Conservation (phyloP, 2,888 invertebrate species). For the Andrena praecox region DNA sequence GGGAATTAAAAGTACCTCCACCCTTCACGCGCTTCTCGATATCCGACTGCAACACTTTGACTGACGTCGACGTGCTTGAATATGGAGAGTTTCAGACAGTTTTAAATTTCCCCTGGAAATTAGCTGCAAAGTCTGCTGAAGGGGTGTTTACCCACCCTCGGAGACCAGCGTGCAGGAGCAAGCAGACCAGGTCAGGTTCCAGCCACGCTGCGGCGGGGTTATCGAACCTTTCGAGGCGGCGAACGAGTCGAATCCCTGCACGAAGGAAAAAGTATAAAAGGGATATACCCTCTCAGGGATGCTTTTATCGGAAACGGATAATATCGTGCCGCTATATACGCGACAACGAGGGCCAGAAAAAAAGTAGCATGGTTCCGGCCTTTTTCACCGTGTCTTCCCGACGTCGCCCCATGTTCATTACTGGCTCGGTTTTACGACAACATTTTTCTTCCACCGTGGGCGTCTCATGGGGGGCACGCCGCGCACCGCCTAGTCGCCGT, state of each 20-base stretch:
- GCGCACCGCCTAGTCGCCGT: constrained; percentile 31
- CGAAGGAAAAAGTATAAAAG: constrained; percentile 32
- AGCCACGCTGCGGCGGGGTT: constrained; percentile 24
- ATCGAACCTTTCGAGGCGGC: constrained; percentile 20
- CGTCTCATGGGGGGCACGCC: constrained; percentile 26
- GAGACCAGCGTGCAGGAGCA: not conserved
- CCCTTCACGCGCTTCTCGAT: not conserved
- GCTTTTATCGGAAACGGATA: constrained; percentile 74
- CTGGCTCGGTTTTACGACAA: constrained; percentile 61
- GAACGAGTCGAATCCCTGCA: constrained; percentile 25
- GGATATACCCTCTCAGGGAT: constrained; percentile 49
- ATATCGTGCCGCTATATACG: constrained; percentile 60
- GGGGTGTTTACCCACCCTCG: no score
- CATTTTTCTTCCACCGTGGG: constrained; percentile 52
- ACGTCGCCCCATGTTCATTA: constrained; percentile 61
- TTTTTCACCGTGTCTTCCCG: constrained; percentile 36
- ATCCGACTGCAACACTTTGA: not conserved
- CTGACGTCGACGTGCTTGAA: no score
- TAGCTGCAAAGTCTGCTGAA: no score
- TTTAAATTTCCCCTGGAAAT: no score
- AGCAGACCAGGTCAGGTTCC: not conserved
- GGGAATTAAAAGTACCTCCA: no score
- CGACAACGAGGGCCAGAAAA: constrained; percentile 32
- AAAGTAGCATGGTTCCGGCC: constrained; percentile 12
- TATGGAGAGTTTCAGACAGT: no score